Percentiles rank a stretch among this genome's conserved stretches.
These are phyloP conservation scores for Ibycter americanus DNA, from an alignment of 2,797 vertebrate species.

Conservation along the genomic window DNA sequence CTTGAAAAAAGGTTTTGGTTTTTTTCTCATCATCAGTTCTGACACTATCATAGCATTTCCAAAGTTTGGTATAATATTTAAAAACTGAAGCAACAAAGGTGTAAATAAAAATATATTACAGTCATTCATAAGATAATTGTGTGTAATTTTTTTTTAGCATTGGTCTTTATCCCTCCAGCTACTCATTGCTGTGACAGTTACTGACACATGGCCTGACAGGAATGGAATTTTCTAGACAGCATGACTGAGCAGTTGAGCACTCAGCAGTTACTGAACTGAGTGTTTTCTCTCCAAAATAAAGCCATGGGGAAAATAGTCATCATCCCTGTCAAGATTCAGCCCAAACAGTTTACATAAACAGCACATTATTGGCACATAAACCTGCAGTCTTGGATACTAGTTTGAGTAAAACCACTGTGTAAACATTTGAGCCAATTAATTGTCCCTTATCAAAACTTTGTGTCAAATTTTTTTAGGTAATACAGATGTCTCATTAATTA, in stretches of 20 bases:
- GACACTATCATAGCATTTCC: background rate
- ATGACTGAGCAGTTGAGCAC: background rate
- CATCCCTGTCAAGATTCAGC: background rate
- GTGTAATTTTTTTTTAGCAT: background rate
- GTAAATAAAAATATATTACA: background rate
- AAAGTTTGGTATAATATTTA: background rate
- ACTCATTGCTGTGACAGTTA: background rate
- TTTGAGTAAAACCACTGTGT: background rate
- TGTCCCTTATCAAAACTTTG: background rate
- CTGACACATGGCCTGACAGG: background rate
- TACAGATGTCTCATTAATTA: background rate
- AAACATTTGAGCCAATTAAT: background rate
- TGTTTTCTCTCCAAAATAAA: background rate
- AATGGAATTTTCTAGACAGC: conserved; percentile 16
- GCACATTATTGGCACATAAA: background rate
- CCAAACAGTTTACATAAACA: background rate
- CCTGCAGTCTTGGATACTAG: background rate
- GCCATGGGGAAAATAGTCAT: background rate
- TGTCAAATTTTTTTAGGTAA: background rate
- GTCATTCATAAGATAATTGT: background rate
- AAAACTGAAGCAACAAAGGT: background rate
- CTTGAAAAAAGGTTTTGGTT: background rate
- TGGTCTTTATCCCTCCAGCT: background rate
- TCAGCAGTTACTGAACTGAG: background rate
- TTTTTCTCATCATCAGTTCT: background rate